Base-by-base conservation (phyloP, 1,140 invertebrate species). In the Lucilia cuprina region DNA sequence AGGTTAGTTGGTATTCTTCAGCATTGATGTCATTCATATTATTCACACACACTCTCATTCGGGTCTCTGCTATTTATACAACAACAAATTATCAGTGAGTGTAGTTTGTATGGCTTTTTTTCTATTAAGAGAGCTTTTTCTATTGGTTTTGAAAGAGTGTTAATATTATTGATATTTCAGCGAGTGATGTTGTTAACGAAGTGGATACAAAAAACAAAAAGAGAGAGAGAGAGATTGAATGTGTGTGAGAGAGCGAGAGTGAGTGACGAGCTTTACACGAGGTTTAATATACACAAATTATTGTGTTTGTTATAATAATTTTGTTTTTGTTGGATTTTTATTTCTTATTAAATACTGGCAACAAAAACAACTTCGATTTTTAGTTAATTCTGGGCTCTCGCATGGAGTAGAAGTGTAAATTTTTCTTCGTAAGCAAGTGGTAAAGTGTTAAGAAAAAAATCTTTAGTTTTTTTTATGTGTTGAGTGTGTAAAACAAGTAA, bases 281-380 rank as follows among this genome's bases (percentile, higher is more conserved):
- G 65, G n/a, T 70, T 70, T 70, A 21, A 25, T 70, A 60, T 14
- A 60, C 55, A 60, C 3, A 60, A 14, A 17, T 75, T 12, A 34
- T 75, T 78, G 75, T 47, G 13, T 17, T 77, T 77, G 74, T 41
- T 77, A 34, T n/a, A 34, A 14, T 14, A 14, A 8, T 77, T 17
- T 19, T 78, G 30, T 75, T 75, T 10, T 17, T 21, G 41, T 80
- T 77, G 49, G 75, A 19, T 78, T 78, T 47, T 78, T 75, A 30
- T 30, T 30, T 30, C 25, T 78, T 47, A 49, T 78, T 49, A 78
- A 78, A 30, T 30, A 30, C 25, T 49, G 75, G 14, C 74, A n/a
- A 80, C 41, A 80, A 77, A 49, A 80, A 80, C 77, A 80, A 49
- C 41, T 80, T 80, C 41, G 77, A 80, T 80, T 80, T 80, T 80